A percentile compares a stretch with the other conserved stretches of the same genome.
Evolutionary conservation across 2,888 invertebrate species (phyloP).

Genomic region (Euzetes globulus): DNA sequence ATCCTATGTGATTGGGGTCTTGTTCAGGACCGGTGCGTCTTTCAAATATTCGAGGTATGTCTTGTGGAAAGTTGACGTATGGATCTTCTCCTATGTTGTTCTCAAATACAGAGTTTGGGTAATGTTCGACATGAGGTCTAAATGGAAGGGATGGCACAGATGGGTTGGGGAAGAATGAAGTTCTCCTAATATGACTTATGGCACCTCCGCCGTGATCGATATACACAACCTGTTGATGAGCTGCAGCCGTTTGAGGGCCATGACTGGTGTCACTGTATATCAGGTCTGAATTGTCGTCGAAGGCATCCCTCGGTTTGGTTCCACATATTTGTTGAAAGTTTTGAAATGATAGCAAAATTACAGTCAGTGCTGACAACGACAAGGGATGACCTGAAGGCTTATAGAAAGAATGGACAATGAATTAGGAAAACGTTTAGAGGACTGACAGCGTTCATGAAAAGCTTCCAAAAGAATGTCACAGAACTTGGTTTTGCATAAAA

Average conservation of each 20-base stretch:
- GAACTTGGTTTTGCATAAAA: not conserved
- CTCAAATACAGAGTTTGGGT: conserved; percentile 24
- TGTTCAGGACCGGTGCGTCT: not conserved
- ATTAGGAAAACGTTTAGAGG: not conserved
- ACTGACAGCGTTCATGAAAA: not conserved
- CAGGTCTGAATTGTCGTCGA: not conserved
- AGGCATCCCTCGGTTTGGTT: not conserved
- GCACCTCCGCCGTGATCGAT: conserved; percentile 35
- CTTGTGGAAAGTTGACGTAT: conserved; percentile 1
- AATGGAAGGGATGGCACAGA: conserved; percentile 22
- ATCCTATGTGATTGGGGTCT: not conserved
- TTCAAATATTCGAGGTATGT: conserved; percentile 4
- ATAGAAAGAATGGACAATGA: not conserved
- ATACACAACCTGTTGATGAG: conserved; percentile 30
- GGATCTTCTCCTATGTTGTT: not conserved
- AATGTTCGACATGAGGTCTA: conserved; percentile 18
- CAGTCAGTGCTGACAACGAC: not conserved
- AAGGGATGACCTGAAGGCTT: not conserved
- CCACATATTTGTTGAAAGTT: not conserved
- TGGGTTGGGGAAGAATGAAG: conserved; percentile 5
- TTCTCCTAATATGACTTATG: conserved; percentile 32
- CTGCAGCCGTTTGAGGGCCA: conserved; percentile 13
- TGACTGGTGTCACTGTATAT: conserved; percentile 32
- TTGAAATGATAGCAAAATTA: not conserved
- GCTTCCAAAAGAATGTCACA: not conserved